A percentile compares a stretch with the other conserved stretches of the same genome.
Conservation (phyloP, 2,797 vertebrate species). For the Sebastes trivittatus region DNA sequence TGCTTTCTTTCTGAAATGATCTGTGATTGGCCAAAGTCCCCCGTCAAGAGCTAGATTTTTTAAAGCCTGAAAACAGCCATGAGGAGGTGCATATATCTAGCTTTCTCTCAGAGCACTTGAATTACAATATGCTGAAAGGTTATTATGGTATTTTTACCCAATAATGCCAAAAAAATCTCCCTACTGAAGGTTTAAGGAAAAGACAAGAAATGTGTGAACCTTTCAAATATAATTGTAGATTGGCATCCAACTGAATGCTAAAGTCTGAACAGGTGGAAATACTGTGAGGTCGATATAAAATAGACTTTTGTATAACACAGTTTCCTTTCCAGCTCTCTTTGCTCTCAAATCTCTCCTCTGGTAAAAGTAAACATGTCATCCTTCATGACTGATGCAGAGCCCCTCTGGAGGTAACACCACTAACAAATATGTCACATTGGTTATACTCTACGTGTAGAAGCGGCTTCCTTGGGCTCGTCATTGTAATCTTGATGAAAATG, state of each 20-base stretch:
- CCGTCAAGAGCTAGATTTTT: too few relatives aligned
- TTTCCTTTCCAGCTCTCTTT: conserved; percentile 6
- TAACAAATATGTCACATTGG: conserved; percentile 46
- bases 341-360: conserved; percentile 17
- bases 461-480: not conserved
- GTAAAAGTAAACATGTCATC: conserved; percentile 47
- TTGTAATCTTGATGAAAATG: conserved; percentile 33
- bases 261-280: not conserved
- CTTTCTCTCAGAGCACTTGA: too few relatives aligned
- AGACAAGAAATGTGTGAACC: not conserved
- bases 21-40: too few relatives aligned
- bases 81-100: too few relatives aligned
- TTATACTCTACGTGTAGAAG: conserved; percentile 20
- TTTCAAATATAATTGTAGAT: not conserved
- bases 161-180: too few relatives aligned
- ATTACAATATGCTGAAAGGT: too few relatives aligned
- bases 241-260: not conserved
- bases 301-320: not conserved
- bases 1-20: too few relatives aligned
- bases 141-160: too few relatives aligned
- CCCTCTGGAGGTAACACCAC: conserved; percentile 19
- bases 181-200: not conserved
- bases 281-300: not conserved
- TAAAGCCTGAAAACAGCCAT: too few relatives aligned
- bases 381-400: conserved; percentile 30